Evolutionary conservation across 2,888 invertebrate species (phyloP), one percentile per base, ranked within the genome.

Genomic region (Polietes domitor): DNA sequence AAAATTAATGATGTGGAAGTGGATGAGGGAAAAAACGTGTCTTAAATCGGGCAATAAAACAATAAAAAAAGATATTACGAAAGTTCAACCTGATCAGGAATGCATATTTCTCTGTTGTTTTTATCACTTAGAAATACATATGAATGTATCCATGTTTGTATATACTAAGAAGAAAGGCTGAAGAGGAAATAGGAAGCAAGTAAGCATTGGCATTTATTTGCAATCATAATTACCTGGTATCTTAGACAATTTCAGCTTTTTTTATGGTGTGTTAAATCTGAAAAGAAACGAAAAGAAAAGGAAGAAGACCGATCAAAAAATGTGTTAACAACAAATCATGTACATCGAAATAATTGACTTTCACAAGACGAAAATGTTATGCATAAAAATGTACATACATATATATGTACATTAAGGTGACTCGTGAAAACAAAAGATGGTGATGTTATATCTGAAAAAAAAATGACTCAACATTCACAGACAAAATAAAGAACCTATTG

Each of bases 131-230:
- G n/a, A n/a, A n/a, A n/a, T n/a, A n/a, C n/a, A n/a, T n/a, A n/a
- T n/a, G n/a, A n/a, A n/a, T n/a, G n/a, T n/a, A n/a, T n/a, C n/a
- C n/a, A n/a, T n/a, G n/a, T n/a, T n/a, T n/a, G 43, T 1, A 41
- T 72, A 17, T 53, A 47, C n/a, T 63, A 37, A 37, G 37, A 37
- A 37, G 12, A 7, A 37, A 3, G 12, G 1, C 37, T 19, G 71
- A 41, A 82, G 24, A 63, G 83, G 83, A 83, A 83, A 80, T 80
- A 80, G 83, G 80, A 83, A 83, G 80, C 70, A 80, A 80, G n/a
- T n/a, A 75, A 26, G 32, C n/a, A n/a, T 72, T 65, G 61, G 47
- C 4, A 65, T 76, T 41, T 63, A 9, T 75, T 58, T n/a, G 43
- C 41, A 37, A 43, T 43, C 26, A 71, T 43, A 58, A 72, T 84